phyloP scores from a whole-genome alignment of 92 coral and sea anemone genomes.

The Blastomussa wellsi region DNA sequence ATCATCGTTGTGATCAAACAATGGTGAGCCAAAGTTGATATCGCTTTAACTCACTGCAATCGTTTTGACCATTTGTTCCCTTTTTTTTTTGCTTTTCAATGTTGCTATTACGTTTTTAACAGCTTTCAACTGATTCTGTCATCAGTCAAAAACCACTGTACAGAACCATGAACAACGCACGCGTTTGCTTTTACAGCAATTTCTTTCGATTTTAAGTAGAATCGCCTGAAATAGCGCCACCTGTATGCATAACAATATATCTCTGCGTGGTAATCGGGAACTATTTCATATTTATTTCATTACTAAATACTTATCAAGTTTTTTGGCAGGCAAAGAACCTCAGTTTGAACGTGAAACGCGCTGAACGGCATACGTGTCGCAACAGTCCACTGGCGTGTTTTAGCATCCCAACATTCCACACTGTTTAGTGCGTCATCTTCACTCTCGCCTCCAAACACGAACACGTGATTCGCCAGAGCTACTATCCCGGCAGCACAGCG shows the following conservation, averaged over 20 bases:
- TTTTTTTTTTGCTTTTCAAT: neutral
- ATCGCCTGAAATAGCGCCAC: neutral
- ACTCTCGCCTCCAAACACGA: slow-evolving; percentile 68
- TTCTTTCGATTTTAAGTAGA: neutral
- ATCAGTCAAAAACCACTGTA: neutral
- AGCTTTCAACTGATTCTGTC: neutral
- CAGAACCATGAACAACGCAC: neutral
- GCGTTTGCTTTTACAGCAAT: neutral
- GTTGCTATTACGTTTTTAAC: neutral
- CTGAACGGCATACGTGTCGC: slow-evolving; percentile 57
- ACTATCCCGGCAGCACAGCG: slow-evolving; percentile 60
- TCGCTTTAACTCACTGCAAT: neutral
- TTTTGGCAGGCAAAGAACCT: slow-evolving; percentile 52
- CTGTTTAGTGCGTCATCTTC: slow-evolving; percentile 46
- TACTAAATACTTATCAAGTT: slow-evolving; percentile 4
- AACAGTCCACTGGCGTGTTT: slow-evolving; percentile 41
- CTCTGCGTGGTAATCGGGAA: neutral
- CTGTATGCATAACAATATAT: no score
- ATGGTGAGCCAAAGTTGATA: neutral
- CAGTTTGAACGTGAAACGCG: slow-evolving; percentile 52
- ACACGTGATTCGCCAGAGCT: slow-evolving; percentile 47
- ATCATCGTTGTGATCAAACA: neutral
- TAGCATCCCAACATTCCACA: slow-evolving; percentile 55
- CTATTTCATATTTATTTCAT: neutral
- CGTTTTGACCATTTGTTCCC: neutral